Evolutionary conservation across 1,140 invertebrate species (phyloP).

Genomic region (Trinorchestia longiramus): DNA sequence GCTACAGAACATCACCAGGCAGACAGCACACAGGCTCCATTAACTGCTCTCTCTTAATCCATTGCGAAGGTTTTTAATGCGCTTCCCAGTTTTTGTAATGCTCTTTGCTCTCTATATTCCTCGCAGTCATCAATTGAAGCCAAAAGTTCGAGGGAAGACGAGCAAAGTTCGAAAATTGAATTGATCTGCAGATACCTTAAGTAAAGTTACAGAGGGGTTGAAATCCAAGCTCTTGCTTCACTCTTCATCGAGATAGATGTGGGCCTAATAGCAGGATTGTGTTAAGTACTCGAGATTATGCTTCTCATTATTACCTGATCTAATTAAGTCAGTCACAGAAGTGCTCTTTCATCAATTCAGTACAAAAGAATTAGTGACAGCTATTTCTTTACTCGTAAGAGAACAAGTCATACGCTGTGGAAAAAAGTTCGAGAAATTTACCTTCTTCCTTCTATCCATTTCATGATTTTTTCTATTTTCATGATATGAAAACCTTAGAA

Average conservation of each 20-base stretch:
- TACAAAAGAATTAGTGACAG: background rate
- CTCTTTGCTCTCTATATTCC: background rate
- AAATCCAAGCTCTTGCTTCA: background rate
- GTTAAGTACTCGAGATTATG: background rate
- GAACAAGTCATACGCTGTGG: background rate
- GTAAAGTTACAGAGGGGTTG: background rate
- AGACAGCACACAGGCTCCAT: background rate
- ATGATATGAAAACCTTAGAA: no score
- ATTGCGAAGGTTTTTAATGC: background rate
- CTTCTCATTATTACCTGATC: background rate
- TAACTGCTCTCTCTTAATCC: background rate
- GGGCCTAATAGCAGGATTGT: background rate
- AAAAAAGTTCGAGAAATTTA: background rate
- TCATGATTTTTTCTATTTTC: no score
- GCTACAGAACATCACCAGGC: no score
- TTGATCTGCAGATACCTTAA: background rate
- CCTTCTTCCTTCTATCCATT: background rate
- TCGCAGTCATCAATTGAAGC: background rate
- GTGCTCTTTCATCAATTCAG: background rate
- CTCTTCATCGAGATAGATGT: background rate
- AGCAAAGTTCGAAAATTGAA: background rate
- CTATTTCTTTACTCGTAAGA: background rate
- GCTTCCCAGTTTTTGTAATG: background rate
- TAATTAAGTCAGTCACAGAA: background rate
- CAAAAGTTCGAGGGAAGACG: background rate